Evolutionary conservation across 2,113 vertebrate genomes (phyloP).

Genomic region (Hippocampus guttulatus): DNA sequence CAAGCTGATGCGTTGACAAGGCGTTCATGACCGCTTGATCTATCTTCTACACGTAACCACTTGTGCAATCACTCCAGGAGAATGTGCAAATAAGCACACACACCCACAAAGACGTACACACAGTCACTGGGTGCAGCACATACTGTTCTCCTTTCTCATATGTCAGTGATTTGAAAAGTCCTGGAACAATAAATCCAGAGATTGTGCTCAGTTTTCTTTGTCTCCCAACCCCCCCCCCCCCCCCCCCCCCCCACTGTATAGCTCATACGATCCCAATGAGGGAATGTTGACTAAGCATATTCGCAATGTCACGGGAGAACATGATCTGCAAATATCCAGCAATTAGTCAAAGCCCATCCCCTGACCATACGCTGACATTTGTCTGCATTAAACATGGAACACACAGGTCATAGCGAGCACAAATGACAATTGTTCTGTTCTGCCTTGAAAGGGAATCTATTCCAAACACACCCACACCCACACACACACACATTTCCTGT

Average conservation of each 20-base stretch:
- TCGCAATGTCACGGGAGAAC: constrained; percentile 9
- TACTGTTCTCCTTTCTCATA: constrained; percentile 22
- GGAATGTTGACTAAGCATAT: constrained; percentile 29
- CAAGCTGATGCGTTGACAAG: background rate
- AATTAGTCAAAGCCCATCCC: constrained; percentile 56
- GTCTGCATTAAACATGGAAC: constrained; percentile 62
- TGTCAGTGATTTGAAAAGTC: constrained; percentile 27
- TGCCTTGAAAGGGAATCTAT: constrained; percentile 32
- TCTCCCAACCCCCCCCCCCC: too few species aligned
- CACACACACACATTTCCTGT: too few species aligned
- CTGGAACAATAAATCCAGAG: constrained; percentile 50
- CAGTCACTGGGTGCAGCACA: constrained; percentile 15
- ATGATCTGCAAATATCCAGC: constrained; percentile 30
- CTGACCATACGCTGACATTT: constrained; percentile 59
- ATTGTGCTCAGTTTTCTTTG: constrained; percentile 40
- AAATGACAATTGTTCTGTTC: constrained; percentile 49
- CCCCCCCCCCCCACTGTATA: background rate
- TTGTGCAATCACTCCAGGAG: constrained; percentile 6
- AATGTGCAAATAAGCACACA: constrained; percentile 1
- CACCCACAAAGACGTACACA: constrained; percentile 8
- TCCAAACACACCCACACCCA: constrained; percentile 4
- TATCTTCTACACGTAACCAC: constrained; percentile 9
- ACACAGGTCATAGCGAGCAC: constrained; percentile 54
- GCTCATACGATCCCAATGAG: constrained; percentile 16
- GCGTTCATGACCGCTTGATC: background rate